These are phyloP conservation scores for Pangasianodon hypophthalmus DNA, from an alignment of 2,113 vertebrate genomes.

Conservation along the genomic window DNA sequence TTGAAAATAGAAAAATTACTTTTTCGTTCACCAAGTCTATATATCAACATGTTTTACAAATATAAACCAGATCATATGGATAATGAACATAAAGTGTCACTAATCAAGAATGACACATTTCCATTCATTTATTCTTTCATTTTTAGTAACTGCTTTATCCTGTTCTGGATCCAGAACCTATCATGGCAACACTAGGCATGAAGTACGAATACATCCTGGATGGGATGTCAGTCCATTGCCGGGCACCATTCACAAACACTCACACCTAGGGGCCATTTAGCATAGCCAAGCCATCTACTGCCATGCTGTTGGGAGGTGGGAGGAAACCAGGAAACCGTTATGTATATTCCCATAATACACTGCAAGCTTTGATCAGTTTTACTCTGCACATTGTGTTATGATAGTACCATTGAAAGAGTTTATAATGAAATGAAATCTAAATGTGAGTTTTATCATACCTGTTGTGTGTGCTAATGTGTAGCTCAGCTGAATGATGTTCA, in stretches of 20 bases:
- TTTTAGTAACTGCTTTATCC: not conserved
- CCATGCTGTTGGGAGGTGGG: not conserved
- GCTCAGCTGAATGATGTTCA: not conserved
- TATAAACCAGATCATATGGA: constrained; percentile 4
- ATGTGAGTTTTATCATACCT: not conserved
- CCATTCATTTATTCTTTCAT: not conserved
- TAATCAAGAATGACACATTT: not conserved
- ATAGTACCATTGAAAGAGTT: not conserved
- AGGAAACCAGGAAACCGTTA: not conserved
- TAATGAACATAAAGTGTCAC: constrained; percentile 15
- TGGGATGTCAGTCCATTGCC: not conserved
- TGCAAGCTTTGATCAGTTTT: not conserved
- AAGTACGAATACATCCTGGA: not conserved
- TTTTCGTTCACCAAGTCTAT: not conserved
- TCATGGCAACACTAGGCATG: not conserved
- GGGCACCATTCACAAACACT: not conserved
- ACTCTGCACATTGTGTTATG: not conserved
- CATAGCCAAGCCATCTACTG: not conserved
- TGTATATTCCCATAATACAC: not conserved
- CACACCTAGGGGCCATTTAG: not conserved
- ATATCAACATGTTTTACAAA: constrained; percentile 1
- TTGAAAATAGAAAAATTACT: constrained; percentile 6
- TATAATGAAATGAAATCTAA: not conserved
- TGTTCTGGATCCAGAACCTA: not conserved
- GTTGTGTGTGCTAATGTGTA: not conserved